Conservation (phyloP, 2,888 invertebrate species). For the Chirona hameri region DNA sequence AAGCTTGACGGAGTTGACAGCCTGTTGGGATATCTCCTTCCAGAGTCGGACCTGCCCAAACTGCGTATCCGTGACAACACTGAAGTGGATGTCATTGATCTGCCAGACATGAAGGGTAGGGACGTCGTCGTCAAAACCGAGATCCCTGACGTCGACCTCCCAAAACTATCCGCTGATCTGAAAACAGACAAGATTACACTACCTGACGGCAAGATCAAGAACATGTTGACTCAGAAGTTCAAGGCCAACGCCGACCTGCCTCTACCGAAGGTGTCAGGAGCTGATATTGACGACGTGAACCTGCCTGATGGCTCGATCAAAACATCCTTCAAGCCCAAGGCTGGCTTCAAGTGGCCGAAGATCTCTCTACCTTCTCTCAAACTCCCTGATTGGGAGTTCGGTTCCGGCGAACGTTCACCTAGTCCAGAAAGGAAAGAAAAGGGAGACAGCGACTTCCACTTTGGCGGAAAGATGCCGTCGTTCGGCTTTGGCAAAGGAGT, state of each 20-base stretch:
- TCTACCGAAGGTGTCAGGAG: constrained; percentile 31
- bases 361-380: neutral
- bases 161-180: neutral
- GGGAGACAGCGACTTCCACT: constrained; percentile 8
- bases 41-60: neutral
- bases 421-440: neutral
- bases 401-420: neutral
- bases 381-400: neutral
- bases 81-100: neutral
- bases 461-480: neutral
- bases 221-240: neutral
- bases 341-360: neutral
- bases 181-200: neutral
- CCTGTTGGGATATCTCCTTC: neutral
- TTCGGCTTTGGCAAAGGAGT: neutral
- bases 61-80: neutral
- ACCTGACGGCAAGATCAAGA: neutral
- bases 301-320: neutral
- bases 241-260: constrained; percentile 31
- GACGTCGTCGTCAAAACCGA: neutral
- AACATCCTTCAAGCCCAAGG: neutral
- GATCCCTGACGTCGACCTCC: neutral
- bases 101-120: neutral
- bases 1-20: neutral
- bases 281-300: constrained; percentile 32